A percentile compares a stretch with the other conserved stretches of the same genome.
phyloP scores from a whole-genome alignment of 2,888 invertebrate genomes.

The Chrysolina haemoptera region DNA sequence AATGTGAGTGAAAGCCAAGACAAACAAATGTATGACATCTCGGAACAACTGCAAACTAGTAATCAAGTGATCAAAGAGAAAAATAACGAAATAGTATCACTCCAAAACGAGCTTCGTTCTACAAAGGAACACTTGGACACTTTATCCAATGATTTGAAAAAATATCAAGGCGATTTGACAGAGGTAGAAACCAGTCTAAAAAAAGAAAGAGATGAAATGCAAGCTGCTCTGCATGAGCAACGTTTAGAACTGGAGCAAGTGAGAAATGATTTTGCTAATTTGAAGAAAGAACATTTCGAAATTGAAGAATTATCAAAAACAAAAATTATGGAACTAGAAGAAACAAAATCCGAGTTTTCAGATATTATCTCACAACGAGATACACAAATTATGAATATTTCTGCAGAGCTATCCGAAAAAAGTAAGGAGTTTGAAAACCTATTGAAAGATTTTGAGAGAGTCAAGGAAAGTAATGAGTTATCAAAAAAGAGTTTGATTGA shows the following conservation, averaged over 20 bases:
- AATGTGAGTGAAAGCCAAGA: constrained; percentile 38
- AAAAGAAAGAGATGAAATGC: constrained; percentile 64
- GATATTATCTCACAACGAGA: constrained; percentile 58
- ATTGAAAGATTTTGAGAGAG: constrained; percentile 25
- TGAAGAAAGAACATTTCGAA: constrained; percentile 66
- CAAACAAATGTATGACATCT: constrained; percentile 41
- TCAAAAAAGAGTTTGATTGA: constrained; percentile 37
- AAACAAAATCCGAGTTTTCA: constrained; percentile 61
- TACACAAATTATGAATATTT: constrained; percentile 70
- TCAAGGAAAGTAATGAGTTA: constrained; percentile 31
- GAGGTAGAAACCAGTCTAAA: constrained; percentile 58
- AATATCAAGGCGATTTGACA: constrained; percentile 62
- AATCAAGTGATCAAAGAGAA: constrained; percentile 56
- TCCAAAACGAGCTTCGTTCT: constrained; percentile 63
- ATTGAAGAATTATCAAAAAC: constrained; percentile 62
- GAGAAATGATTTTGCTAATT: constrained; percentile 58
- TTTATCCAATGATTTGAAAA: constrained; percentile 61
- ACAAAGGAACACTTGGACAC: constrained; percentile 61
- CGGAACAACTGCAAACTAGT: constrained; percentile 36
- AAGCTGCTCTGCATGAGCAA: constrained; percentile 62
- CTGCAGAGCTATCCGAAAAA: constrained; percentile 41
- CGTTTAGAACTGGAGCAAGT: constrained; percentile 62
- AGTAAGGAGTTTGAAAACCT: constrained; percentile 36
- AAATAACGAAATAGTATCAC: constrained; percentile 57
- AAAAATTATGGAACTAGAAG: constrained; percentile 65